Conservation (phyloP, 2,888 invertebrate genomes). For the Tachina fera region DNA sequence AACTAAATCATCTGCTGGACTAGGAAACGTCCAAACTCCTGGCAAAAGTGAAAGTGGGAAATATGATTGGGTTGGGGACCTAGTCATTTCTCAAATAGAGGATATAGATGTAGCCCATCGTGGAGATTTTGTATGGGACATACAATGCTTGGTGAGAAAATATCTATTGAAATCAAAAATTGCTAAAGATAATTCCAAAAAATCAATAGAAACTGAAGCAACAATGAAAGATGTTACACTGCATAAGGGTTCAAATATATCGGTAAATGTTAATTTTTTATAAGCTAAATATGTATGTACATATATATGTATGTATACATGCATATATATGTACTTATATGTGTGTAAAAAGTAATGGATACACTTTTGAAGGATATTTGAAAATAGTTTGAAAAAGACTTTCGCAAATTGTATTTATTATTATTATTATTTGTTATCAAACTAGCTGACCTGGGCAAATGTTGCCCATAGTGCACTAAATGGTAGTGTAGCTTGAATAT, state of each 20-base stretch:
- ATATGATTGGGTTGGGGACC: constrained; percentile 22
- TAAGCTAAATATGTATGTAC: neutral
- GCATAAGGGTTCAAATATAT: constrained; percentile 29
- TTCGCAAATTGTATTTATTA: too few relatives aligned
- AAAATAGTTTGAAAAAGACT: too few relatives aligned
- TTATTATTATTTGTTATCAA: too few relatives aligned
- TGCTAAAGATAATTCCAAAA: neutral
- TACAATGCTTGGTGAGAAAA: constrained; percentile 33
- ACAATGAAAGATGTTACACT: constrained; percentile 57
- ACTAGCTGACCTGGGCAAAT: too few relatives aligned
- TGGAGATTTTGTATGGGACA: constrained; percentile 25
- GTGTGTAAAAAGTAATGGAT: neutral
- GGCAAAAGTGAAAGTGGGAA: constrained; percentile 1
- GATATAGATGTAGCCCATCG: neutral
- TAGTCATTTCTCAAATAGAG: constrained; percentile 22
- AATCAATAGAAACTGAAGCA: constrained; percentile 3
- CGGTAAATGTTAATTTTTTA: constrained; percentile 45
- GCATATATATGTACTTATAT: neutral
- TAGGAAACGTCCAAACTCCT: neutral
- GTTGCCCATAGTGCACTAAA: too few relatives aligned
- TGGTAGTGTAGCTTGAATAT: too few relatives aligned
- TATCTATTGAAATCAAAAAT: constrained; percentile 36
- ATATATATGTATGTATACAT: neutral
- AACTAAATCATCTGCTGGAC: neutral
- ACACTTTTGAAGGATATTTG: too few relatives aligned